Evolutionary conservation across 2,113 vertebrate genomes (phyloP).

Genomic region (Agapornis roseicollis): DNA sequence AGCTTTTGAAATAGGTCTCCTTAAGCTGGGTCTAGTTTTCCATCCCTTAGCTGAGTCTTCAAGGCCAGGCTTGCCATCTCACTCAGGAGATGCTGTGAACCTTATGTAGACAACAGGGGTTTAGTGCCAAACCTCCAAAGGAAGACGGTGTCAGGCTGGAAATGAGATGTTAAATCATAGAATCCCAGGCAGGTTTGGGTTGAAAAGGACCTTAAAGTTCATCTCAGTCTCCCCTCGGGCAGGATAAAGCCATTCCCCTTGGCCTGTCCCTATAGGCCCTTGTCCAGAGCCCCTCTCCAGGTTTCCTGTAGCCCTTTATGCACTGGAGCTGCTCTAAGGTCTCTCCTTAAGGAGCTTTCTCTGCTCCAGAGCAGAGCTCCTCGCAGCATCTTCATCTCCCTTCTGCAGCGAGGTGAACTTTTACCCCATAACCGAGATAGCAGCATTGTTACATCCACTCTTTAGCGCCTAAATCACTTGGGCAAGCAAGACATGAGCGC

Average conservation of each 20-base stretch:
- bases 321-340: not conserved
- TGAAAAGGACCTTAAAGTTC: not conserved
- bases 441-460: accelerated
- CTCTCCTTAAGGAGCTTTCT: not conserved
- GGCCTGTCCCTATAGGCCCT: not conserved
- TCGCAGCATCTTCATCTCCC: not conserved
- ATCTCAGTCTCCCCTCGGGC: not conserved
- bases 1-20: not conserved
- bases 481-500: not conserved
- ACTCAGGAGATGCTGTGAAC: not conserved
- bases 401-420: not conserved
- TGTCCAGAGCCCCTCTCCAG: not conserved
- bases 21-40: not conserved
- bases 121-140: not conserved
- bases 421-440: accelerated
- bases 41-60: accelerated
- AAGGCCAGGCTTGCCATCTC: not conserved
- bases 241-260: not conserved
- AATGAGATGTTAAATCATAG: not conserved
- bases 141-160: not conserved
- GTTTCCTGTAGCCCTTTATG: not conserved
- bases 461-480: not conserved
- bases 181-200: not conserved
- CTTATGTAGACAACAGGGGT: not conserved
- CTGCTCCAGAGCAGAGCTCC: not conserved